phyloP scores from a whole-genome alignment of 2,797 vertebrate genomes.

The Lutjanus campechanus region DNA sequence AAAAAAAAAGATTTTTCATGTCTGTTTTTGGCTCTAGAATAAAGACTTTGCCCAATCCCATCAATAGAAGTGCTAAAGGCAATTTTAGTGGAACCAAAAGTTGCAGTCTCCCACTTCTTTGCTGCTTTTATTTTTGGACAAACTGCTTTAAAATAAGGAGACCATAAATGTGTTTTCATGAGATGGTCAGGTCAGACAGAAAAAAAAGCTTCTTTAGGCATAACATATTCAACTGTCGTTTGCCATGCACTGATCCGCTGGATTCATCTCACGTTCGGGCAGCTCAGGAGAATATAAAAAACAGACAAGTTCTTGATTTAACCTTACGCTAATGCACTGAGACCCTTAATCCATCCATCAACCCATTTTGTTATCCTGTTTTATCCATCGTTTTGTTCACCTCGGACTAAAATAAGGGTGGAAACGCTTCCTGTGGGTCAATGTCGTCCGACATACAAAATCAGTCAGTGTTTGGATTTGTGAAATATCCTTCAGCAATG shows the following conservation, averaged over 20 bases:
- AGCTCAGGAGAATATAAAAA: slow-evolving; percentile 53
- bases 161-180: slow-evolving; percentile 11
- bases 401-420: slow-evolving; percentile 36
- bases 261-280: slow-evolving; percentile 43
- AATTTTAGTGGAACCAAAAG: slow-evolving; percentile 40
- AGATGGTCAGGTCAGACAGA: slow-evolving; percentile 43
- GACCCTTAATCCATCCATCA: slow-evolving; percentile 60
- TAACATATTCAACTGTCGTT: slow-evolving; percentile 34
- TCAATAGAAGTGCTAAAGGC: slow-evolving; percentile 52
- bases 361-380: slow-evolving; percentile 5
- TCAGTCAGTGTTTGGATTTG: slow-evolving; percentile 68
- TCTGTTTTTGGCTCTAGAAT: slow-evolving; percentile 55
- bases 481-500: slow-evolving; percentile 79
- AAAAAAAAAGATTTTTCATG: slow-evolving; percentile 4
- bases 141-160: slow-evolving; percentile 43
- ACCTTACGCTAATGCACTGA: slow-evolving; percentile 50
- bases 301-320: slow-evolving; percentile 59
- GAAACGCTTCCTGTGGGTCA: slow-evolving; percentile 55
- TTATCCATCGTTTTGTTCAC: slow-evolving; percentile 19
- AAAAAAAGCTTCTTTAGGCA: slow-evolving; percentile 23
- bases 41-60: slow-evolving; percentile 53
- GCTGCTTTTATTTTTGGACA: slow-evolving; percentile 36
- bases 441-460: slow-evolving; percentile 36
- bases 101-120: slow-evolving; percentile 37
- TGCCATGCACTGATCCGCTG: neutral